phyloP scores from a whole-genome alignment of 2,113 vertebrate genomes.

The Laterallus jamaicensis region DNA sequence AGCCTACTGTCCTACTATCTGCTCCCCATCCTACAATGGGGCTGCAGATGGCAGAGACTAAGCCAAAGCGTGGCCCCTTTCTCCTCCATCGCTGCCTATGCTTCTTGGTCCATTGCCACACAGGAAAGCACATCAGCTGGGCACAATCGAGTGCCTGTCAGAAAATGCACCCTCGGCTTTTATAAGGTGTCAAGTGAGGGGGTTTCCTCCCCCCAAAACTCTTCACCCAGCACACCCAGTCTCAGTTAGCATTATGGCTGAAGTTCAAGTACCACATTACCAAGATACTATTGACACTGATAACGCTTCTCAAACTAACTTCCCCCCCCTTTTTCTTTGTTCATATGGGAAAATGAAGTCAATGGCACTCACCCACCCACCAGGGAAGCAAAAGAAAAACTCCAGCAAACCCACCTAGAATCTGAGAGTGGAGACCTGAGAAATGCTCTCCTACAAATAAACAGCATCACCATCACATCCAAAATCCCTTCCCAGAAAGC shows the following conservation, averaged over 20 bases:
- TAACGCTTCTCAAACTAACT: background rate
- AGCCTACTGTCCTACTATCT: background rate
- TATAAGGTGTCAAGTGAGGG: background rate
- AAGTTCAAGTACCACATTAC: background rate
- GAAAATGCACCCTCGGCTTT: background rate
- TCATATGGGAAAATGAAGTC: background rate
- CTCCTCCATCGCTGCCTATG: background rate
- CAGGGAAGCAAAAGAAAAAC: background rate
- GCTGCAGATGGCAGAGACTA: background rate
- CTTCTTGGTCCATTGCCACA: no score
- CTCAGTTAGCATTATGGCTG: background rate
- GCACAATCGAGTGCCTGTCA: fast-evolving
- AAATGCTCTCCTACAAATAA: background rate
- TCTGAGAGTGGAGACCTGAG: background rate
- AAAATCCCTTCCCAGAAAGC: fast-evolving
- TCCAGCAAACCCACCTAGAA: background rate
- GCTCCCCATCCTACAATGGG: background rate
- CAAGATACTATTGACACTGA: background rate
- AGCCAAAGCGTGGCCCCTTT: background rate
- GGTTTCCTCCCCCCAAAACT: background rate
- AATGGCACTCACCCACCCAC: background rate
- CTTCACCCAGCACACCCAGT: background rate
- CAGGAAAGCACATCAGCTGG: background rate
- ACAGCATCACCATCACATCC: background rate
- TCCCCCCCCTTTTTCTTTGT: background rate